These are phyloP conservation scores for Heptranchias perlo DNA, from an alignment of 2,113 vertebrate genomes.

Conservation along the genomic window DNA sequence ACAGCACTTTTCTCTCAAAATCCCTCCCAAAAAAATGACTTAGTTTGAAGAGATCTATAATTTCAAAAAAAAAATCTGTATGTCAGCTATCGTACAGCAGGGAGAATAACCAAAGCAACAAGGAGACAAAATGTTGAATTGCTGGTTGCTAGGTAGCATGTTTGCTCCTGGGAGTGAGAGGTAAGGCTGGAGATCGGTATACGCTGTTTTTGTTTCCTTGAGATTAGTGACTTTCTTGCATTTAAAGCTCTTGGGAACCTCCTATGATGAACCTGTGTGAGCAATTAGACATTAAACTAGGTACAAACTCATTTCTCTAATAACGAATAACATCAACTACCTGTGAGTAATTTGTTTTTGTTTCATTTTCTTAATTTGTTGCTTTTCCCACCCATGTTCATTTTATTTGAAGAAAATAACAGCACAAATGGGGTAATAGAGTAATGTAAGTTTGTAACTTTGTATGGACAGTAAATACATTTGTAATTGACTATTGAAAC, in stretches of 20 bases:
- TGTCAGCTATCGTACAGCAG: neutral
- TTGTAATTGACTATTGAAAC: neutral
- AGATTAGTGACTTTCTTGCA: slow-evolving; percentile 21
- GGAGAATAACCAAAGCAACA: neutral
- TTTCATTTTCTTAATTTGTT: neutral
- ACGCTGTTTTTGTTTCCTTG: neutral
- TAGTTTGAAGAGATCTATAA: neutral
- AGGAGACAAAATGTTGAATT: slow-evolving; percentile 27
- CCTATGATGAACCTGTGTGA: neutral
- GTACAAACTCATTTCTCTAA: slow-evolving; percentile 28
- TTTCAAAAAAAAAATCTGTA: neutral
- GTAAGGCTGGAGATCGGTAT: neutral
- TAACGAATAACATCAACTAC: neutral
- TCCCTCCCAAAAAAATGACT: neutral
- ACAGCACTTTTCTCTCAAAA: neutral
- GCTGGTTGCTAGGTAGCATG: slow-evolving; percentile 35
- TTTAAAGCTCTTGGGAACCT: neutral
- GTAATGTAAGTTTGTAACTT: neutral
- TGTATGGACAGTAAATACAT: neutral
- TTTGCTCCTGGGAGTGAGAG: slow-evolving; percentile 7
- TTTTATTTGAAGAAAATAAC: neutral
- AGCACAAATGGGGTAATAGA: neutral
- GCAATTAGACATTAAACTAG: slow-evolving; percentile 28
- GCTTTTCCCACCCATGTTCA: neutral
- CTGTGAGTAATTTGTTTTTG: slow-evolving; percentile 14